Evolutionary conservation across 2,797 vertebrate genomes (phyloP).

Genomic region (Taeniopygia guttata): DNA sequence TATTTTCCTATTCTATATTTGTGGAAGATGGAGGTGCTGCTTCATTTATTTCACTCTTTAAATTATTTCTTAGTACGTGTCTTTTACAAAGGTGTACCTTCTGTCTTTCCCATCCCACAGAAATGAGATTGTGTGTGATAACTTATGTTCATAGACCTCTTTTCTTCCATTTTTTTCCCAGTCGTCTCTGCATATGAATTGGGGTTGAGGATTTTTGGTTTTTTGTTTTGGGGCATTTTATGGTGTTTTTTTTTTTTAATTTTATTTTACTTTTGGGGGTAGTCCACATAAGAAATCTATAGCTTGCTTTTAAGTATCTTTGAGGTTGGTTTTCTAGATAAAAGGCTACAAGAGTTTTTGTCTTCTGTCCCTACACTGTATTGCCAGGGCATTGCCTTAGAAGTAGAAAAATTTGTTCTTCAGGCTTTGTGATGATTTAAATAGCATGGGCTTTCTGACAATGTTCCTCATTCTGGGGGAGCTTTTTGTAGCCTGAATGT

Average conservation of each 20-base stretch:
- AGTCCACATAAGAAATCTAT: neutral
- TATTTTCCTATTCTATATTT: neutral
- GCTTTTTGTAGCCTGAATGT: neutral
- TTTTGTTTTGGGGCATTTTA: neutral
- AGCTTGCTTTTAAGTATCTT: neutral
- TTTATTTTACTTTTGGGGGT: neutral
- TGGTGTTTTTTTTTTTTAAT: rapidly evolving
- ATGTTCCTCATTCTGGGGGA: neutral
- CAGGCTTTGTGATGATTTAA: neutral
- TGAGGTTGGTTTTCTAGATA: neutral
- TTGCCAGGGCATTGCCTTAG: neutral
- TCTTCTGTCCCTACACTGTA: neutral
- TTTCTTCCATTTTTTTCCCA: neutral
- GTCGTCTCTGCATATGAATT: neutral
- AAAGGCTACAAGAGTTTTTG: neutral
- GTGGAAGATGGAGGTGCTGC: neutral
- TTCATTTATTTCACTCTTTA: neutral
- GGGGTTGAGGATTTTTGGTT: rapidly evolving
- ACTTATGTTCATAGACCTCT: neutral
- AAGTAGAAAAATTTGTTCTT: neutral
- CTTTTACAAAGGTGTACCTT: neutral
- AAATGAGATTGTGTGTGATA: neutral
- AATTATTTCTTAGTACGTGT: neutral
- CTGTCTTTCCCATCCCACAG: neutral
- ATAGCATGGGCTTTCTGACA: neutral